phyloP scores from a whole-genome alignment of 2,888 invertebrate genomes.

The Ormyrus rosae region DNA sequence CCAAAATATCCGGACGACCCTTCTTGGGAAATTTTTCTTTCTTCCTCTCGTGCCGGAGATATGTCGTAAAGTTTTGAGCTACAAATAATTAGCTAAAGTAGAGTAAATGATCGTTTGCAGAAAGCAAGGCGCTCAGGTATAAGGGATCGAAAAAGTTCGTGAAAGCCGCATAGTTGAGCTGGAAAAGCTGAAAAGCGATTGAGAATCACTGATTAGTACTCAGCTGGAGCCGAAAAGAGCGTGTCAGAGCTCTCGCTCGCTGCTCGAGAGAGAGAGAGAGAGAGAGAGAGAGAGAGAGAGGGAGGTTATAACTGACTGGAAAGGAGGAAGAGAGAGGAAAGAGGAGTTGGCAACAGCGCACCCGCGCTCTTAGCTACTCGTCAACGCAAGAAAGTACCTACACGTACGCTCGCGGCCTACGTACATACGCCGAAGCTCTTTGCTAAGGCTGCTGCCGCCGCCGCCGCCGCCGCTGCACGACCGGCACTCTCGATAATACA shows the following conservation, averaged over 20 bases:
- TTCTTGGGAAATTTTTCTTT: too few relatives aligned
- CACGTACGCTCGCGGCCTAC: not conserved
- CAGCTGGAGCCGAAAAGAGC: conserved; percentile 54
- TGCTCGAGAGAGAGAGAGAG: conserved; percentile 15
- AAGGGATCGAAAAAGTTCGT: conserved; percentile 14
- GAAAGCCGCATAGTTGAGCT: not conserved
- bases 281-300: conserved; percentile 15
- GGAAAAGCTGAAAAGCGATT: conserved; percentile 34
- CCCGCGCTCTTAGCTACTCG: conserved; percentile 17
- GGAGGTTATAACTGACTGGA: conserved; percentile 51
- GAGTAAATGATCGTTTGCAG: too few relatives aligned
- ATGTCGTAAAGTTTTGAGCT: too few relatives aligned
- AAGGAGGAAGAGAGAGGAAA: conserved; percentile 59
- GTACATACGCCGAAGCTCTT: too few relatives aligned
- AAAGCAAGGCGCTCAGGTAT: not conserved
- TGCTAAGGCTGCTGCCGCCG: not conserved
- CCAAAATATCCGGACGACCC: too few relatives aligned
- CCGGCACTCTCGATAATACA: conserved; percentile 8
- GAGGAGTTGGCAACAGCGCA: conserved; percentile 70
- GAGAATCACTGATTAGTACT: conserved; percentile 57
- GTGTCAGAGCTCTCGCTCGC: conserved; percentile 41
- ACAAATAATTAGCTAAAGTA: too few relatives aligned
- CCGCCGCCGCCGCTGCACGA: not conserved
- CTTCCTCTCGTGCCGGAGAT: too few relatives aligned
- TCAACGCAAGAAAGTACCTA: conserved; percentile 46